These are phyloP conservation scores for Cinclus mexicanus DNA, from an alignment of 2,113 vertebrate species.

Conservation along the genomic window DNA sequence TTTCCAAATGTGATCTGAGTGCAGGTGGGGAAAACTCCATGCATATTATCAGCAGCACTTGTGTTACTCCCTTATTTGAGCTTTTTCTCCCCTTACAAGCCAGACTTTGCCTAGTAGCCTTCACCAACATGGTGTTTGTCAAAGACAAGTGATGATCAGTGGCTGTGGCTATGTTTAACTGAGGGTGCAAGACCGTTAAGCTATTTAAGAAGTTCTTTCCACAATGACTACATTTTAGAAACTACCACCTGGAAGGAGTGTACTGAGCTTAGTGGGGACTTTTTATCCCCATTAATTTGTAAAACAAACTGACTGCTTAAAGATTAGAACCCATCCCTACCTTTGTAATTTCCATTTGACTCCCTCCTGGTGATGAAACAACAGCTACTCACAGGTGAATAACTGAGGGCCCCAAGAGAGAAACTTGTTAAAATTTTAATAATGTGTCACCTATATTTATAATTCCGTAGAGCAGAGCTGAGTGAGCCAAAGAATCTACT, in stretches of 20 bases:
- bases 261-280: conserved; percentile 11
- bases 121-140: not conserved
- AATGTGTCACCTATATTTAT: conserved; percentile 4
- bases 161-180: not conserved
- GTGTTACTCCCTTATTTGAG: not conserved
- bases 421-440: conserved; percentile 64
- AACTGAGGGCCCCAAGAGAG: conserved; percentile 25
- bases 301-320: conserved; percentile 4
- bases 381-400: conserved; percentile 43
- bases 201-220: conserved; percentile 37
- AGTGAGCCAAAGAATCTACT: not conserved
- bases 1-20: not conserved
- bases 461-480: not conserved
- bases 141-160: not conserved
- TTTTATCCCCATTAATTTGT: conserved; percentile 17
- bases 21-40: not conserved
- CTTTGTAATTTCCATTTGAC: conserved; percentile 48
- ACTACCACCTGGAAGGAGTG: conserved; percentile 56
- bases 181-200: not conserved
- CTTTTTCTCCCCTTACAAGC: not conserved
- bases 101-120: not conserved
- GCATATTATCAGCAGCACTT: not conserved
- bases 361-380: conserved; percentile 54
- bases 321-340: not conserved
- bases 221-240: conserved; percentile 41